Evolutionary conservation across 1,140 invertebrate species (phyloP).

Genomic region (Hypothenemus hampei): DNA sequence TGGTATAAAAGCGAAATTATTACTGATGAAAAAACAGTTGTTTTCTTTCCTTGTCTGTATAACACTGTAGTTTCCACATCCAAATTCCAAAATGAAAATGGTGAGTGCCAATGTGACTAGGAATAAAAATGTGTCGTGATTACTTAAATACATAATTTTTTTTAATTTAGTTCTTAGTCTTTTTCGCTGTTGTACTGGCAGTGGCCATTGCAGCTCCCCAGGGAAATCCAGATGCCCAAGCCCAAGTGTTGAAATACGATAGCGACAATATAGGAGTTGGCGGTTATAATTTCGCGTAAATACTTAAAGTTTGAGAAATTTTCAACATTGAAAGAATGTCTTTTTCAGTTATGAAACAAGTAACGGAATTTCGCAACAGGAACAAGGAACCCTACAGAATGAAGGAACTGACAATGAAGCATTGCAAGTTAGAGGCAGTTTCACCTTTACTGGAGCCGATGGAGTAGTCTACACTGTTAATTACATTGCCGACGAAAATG

Average conservation of each 20-base stretch:
- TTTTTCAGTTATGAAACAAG: slow-evolving; percentile 59
- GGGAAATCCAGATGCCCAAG: slow-evolving; percentile 32
- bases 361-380: slow-evolving; percentile 60
- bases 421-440: slow-evolving; percentile 57
- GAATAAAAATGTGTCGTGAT: slow-evolving; percentile 4
- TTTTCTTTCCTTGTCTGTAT: slow-evolving; percentile 7
- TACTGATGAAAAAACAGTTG: slow-evolving; percentile 3
- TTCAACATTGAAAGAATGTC: no score
- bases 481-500: slow-evolving; percentile 69
- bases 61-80: slow-evolving; percentile 2
- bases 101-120: slow-evolving; percentile 19
- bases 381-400: slow-evolving; percentile 57
- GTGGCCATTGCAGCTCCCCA: slow-evolving; percentile 43
- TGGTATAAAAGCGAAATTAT: slow-evolving; percentile 21
- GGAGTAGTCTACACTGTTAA: slow-evolving; percentile 57
- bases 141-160: no score
- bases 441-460: slow-evolving; percentile 61
- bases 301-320: no score
- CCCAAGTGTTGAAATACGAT: slow-evolving; percentile 43
- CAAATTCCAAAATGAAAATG: slow-evolving; percentile 23
- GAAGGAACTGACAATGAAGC: slow-evolving; percentile 53
- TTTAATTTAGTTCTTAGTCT: slow-evolving; percentile 3
- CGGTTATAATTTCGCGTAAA: slow-evolving; percentile 50
- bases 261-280: slow-evolving; percentile 47
- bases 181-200: slow-evolving; percentile 26